Evolutionary conservation across 2,113 vertebrate genomes (phyloP), one percentile per base, ranked within the genome.

Genomic region (Oxygymnocypris stewartii): DNA sequence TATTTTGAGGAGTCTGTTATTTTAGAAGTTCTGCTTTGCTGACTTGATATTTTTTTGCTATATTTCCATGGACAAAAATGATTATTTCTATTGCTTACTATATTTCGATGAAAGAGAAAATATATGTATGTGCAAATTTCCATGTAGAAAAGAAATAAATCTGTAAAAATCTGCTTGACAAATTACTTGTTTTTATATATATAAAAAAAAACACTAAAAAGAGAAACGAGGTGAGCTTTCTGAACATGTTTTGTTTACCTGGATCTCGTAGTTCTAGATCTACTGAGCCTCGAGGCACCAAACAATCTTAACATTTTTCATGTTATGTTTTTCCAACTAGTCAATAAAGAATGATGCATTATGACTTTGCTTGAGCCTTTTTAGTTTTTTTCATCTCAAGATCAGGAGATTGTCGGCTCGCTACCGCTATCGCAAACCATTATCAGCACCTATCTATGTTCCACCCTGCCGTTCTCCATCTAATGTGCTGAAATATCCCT

Each of bases 291-390:
- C 82, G 88, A 93, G 93, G 89, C 93, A 95, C 94, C 94, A 95
- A 95, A 91, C 87, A 37, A 87, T 92, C 91, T 90, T 89, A 92
- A 86, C 88, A 90, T 90, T 93, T 93, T 93, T 93, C 90, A 85
- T 90, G 87, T 92, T 92, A 86, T 90, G 91, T 92, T 94, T 80
- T 94, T 92, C 81, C 88, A 93, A 93, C 92, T 91, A 92, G 93
- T 94, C 92, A 95, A 95, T 95, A 95, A 95, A 95, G 86, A 94
- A 93, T 91, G 77, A 94, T 91, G 86, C 76, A 89, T 89, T 91
- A 82, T 74, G 2, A 47, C 75, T 80, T 74, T 85, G 59, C 23
- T 67, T 14, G 44, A 40, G 37, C 92, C 77, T 78, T 90, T 91
- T 86, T 89, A 18, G 28, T 85, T 87, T 78, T 78, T 86, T n/a